Evolutionary conservation across 1,140 invertebrate genomes (phyloP).

Genomic region (Eurosta solidaginis): DNA sequence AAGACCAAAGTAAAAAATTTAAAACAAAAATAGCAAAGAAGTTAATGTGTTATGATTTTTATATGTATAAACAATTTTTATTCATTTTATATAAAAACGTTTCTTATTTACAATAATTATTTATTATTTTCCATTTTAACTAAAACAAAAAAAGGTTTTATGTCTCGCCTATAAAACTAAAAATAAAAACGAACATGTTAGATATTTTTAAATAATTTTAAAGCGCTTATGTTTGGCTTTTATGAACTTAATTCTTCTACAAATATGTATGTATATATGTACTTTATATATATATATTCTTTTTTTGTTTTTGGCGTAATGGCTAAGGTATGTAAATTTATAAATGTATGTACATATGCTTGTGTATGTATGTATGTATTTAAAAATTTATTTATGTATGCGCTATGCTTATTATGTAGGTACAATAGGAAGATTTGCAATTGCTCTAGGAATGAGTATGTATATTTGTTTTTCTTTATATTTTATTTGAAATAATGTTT

Average conservation of each 20-base stretch:
- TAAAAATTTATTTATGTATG: neutral
- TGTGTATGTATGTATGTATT: neutral
- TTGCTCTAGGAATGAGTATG: conserved; percentile 22
- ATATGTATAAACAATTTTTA: neutral
- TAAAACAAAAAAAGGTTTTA: neutral
- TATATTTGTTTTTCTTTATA: neutral
- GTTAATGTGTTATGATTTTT: neutral
- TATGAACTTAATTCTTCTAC: neutral
- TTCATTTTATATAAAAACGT: neutral
- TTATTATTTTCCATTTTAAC: neutral
- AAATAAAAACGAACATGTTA: neutral
- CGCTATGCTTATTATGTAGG: conserved; percentile 19
- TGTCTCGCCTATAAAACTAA: neutral
- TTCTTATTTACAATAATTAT: neutral
- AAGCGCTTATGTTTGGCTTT: neutral
- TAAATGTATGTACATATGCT: neutral
- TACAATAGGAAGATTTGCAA: conserved; percentile 20
- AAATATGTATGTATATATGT: too few relatives aligned
- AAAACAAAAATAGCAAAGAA: neutral
- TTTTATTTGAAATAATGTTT: neutral
- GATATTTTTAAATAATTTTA: neutral
- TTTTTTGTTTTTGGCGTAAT: neutral
- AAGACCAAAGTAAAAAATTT: neutral
- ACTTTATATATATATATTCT: too few relatives aligned
- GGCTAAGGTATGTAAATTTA: neutral